phyloP scores from a whole-genome alignment of 1,140 invertebrate species.

The Colletes latitarsis region DNA sequence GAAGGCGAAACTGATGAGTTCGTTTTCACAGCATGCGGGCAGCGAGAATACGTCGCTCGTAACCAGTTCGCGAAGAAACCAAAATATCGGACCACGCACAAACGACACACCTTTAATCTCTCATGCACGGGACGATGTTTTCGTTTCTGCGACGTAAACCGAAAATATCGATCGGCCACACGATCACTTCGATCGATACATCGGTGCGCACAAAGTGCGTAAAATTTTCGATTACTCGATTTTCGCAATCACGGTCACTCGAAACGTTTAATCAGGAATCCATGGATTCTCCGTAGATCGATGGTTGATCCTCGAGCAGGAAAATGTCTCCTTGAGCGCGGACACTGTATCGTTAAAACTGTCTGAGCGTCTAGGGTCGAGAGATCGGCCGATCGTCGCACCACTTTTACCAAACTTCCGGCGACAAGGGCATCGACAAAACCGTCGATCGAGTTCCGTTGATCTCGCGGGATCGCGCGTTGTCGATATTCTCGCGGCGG shows the following conservation, averaged over 20 bases:
- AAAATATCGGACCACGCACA: constrained; percentile 14
- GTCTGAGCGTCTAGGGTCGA: background rate
- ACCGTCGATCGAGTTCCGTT: background rate
- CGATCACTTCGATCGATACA: constrained; percentile 38
- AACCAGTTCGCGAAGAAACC: too few species aligned
- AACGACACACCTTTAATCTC: constrained; percentile 3
- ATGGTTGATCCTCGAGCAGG: too few species aligned
- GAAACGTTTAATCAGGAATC: too few species aligned
- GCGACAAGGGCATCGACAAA: background rate
- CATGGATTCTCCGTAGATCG: background rate
- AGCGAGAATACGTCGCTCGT: background rate
- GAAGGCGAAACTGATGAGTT: background rate
- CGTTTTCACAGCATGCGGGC: background rate
- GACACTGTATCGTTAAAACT: background rate
- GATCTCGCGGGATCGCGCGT: background rate
- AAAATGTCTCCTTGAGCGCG: background rate
- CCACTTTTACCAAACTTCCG: constrained; percentile 8
- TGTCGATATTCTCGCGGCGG: background rate
- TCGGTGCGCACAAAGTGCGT: background rate
- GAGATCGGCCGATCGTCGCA: background rate
- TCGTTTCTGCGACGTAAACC: background rate
- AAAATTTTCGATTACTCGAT: background rate
- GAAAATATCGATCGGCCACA: constrained; percentile 5
- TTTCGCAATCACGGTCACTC: background rate
- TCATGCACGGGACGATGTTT: background rate